phyloP scores from a whole-genome alignment of 2,797 vertebrate genomes.

The Melanogrammus aeglefinus region DNA sequence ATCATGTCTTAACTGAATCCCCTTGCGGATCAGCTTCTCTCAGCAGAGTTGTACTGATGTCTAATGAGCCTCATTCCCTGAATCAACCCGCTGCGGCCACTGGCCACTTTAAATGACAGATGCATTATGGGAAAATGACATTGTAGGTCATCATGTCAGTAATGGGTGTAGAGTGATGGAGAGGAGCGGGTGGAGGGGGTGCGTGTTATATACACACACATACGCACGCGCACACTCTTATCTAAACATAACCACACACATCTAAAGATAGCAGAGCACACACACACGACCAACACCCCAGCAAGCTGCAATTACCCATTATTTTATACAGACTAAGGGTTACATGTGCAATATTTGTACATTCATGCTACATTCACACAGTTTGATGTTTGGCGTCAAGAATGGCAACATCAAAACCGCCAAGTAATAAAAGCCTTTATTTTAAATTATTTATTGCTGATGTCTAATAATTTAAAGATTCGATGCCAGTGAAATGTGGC shows the following conservation, averaged over 20 bases:
- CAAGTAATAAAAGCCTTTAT: neutral
- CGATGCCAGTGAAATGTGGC: neutral
- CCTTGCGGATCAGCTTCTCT: neutral
- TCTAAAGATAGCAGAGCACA: neutral
- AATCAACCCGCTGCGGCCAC: neutral
- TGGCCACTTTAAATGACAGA: neutral
- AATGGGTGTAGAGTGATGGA: conserved; percentile 2
- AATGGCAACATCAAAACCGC: neutral
- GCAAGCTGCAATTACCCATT: neutral
- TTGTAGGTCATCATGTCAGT: conserved; percentile 1
- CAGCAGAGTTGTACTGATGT: neutral
- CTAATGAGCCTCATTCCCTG: neutral
- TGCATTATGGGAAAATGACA: neutral
- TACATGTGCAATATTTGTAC: neutral
- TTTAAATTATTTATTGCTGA: neutral
- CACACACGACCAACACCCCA: neutral
- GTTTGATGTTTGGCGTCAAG: neutral
- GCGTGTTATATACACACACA: neutral
- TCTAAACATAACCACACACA: neutral
- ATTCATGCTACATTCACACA: neutral
- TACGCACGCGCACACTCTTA: neutral
- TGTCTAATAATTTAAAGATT: neutral
- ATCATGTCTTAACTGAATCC: neutral
- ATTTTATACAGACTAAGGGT: neutral
- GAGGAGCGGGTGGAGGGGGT: neutral